Percentiles rank a stretch among this genome's conserved stretches.
Evolutionary conservation across 2,113 vertebrate genomes (phyloP).

Genomic region (Mionectes macconnelli): DNA sequence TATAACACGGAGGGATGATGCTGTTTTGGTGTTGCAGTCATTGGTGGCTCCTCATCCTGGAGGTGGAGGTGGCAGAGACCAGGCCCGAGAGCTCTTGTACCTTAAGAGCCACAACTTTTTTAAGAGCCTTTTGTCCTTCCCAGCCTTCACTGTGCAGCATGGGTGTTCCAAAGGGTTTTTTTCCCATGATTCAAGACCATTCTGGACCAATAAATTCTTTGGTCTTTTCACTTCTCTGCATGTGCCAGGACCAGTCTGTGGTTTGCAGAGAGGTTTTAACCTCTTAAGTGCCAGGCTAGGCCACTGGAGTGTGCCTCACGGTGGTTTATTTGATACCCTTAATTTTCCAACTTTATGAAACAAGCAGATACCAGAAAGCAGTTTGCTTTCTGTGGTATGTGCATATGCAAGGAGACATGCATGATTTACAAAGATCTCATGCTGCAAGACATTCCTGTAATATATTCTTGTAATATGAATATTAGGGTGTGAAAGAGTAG

Average conservation of each 20-base stretch:
- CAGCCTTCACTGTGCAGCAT: background rate
- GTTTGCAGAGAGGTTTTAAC: background rate
- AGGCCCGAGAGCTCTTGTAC: background rate
- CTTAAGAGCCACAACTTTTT: background rate
- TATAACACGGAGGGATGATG: no score
- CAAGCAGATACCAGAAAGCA: background rate
- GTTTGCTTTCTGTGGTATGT: background rate
- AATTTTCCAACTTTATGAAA: background rate
- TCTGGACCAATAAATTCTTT: background rate
- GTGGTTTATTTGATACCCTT: background rate
- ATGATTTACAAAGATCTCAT: background rate
- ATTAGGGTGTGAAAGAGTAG: background rate
- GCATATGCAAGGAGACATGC: fast-evolving
- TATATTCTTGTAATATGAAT: background rate
- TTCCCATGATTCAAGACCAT: background rate
- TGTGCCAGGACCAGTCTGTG: background rate
- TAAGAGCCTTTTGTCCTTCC: background rate
- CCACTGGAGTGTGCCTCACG: background rate
- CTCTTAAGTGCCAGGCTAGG: background rate
- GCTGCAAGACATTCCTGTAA: background rate
- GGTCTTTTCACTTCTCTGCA: background rate
- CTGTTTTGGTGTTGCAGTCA: background rate
- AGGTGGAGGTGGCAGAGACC: background rate
- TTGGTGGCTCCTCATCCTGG: background rate
- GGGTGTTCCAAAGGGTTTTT: background rate